Evolutionary conservation across 1,140 invertebrate genomes (phyloP), one percentile per base, ranked within the genome.

Genomic region (Penaeus vannamei): DNA sequence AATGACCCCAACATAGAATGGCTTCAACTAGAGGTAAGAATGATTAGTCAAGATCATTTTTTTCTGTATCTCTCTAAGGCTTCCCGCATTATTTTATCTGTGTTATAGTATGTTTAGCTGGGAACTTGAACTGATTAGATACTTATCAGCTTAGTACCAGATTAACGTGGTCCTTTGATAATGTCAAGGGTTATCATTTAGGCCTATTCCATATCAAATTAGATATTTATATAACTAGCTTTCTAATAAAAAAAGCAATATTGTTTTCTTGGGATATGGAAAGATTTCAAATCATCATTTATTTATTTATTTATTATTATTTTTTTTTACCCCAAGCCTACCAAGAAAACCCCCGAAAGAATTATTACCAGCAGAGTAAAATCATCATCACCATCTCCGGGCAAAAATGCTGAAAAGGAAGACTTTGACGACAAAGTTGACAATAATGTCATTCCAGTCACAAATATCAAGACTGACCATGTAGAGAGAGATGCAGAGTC

Each of bases 391-490:
- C 42, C 84, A 0, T 90, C 89, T 12, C 85, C 84, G 3, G 89
- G 80, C 23, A 86, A 69, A 72, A 85, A 79, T 20, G 72, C 89
- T 22, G 89, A 90, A 79, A 90, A 90, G 76, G 86, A 86, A 72
- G 53, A 80, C 26, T 36, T 26, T 20, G 85, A 59, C 0, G 69
- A 26, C 4, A 86, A 77, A 60, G 80, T 29, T 17, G 84, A 91
- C 29, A 69, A 61, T 80, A 83, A 61, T n/a, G 26, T 66, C 4
- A 85, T 91, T 22, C 60, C 84, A n/a, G 84, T 86, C n/a, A 59
- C 80, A 14, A 91, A 53, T 77, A 69, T 87, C 17, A 91, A 91
- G 59, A 89, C 64, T n/a, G 90, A 91, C 42, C 86, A 85, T 77
- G 61, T 83, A 59, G 90, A 91, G 77, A 62, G 83, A 42, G 84